phyloP scores from a whole-genome alignment of 2,113 vertebrate genomes.

The Arenaria interpres region DNA sequence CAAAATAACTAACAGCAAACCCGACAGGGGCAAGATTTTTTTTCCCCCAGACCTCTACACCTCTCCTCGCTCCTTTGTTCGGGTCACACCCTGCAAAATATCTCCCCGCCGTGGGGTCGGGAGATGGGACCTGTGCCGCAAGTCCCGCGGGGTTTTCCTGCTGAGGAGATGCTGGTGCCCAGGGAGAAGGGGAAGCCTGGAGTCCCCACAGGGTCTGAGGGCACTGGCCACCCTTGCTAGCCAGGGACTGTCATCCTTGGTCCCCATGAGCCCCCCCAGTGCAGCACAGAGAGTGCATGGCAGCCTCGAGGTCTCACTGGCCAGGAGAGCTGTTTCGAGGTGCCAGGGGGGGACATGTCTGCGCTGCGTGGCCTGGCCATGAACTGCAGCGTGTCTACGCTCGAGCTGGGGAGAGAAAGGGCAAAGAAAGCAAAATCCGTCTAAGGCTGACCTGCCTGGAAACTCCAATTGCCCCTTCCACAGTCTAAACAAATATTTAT shows the following conservation, averaged over 20 bases:
- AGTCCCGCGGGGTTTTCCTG: not conserved
- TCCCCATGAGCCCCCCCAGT: not conserved
- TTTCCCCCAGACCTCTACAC: not conserved
- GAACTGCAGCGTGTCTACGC: rapidly evolving
- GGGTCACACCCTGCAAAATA: not conserved
- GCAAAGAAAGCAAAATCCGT: not conserved
- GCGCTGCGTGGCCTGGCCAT: not conserved
- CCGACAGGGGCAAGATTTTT: not conserved
- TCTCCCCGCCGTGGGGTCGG: rapidly evolving
- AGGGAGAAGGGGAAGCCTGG: not conserved
- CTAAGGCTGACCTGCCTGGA: not conserved
- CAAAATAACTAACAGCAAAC: not conserved
- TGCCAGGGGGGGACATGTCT: not conserved
- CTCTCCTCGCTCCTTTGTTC: rapidly evolving
- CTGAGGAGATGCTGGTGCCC: not conserved
- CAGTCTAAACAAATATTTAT: constrained; percentile 58
- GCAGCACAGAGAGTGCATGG: not conserved
- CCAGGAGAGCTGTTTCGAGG: not conserved
- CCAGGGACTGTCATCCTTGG: not conserved
- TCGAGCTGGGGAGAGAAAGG: not conserved
- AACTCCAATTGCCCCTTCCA: constrained; percentile 2
- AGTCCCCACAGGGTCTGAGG: not conserved
- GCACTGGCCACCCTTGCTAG: not conserved
- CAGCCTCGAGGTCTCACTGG: not conserved
- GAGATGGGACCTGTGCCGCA: not conserved